Evolutionary conservation across 2,113 vertebrate genomes (phyloP).

Genomic region (Stigmatopora nigra): DNA sequence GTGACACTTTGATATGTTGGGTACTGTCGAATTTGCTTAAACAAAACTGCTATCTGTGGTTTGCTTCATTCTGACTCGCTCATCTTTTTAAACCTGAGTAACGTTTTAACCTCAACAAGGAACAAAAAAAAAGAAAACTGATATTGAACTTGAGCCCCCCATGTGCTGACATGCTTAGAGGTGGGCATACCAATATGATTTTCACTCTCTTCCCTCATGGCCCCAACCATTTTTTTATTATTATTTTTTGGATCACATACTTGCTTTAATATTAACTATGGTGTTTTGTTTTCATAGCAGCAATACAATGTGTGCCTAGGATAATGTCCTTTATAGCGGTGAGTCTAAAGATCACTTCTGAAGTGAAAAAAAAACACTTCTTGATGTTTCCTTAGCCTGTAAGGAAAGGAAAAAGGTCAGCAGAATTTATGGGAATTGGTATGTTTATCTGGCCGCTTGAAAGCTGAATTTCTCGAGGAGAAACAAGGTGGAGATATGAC

Average conservation of each 20-base stretch:
- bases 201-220: conserved; percentile 31
- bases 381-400: conserved; percentile 23
- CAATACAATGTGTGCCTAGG: conserved; percentile 27
- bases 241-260: conserved; percentile 12
- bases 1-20: conserved; percentile 36
- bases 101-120: conserved; percentile 16
- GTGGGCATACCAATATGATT: conserved; percentile 40
- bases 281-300: conserved; percentile 8
- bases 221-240: conserved; percentile 17
- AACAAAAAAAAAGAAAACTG: conserved; percentile 7
- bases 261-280: conserved; percentile 24
- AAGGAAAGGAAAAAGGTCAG: conserved; percentile 48
- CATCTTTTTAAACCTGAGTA: conserved; percentile 6
- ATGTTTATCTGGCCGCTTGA: conserved; percentile 26
- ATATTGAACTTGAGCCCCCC: conserved; percentile 27
- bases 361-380: conserved; percentile 16
- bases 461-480: conserved; percentile 6
- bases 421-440: conserved; percentile 39
- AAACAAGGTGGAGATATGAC: conserved; percentile 7
- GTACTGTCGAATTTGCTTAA: conserved; percentile 43
- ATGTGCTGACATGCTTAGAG: conserved; percentile 28
- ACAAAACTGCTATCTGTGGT: conserved; percentile 33
- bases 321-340: conserved; percentile 19
- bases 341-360: conserved; percentile 22
- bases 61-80: conserved; percentile 7